phyloP scores from a whole-genome alignment of 2,113 vertebrate genomes.

The Sorex araneus region DNA sequence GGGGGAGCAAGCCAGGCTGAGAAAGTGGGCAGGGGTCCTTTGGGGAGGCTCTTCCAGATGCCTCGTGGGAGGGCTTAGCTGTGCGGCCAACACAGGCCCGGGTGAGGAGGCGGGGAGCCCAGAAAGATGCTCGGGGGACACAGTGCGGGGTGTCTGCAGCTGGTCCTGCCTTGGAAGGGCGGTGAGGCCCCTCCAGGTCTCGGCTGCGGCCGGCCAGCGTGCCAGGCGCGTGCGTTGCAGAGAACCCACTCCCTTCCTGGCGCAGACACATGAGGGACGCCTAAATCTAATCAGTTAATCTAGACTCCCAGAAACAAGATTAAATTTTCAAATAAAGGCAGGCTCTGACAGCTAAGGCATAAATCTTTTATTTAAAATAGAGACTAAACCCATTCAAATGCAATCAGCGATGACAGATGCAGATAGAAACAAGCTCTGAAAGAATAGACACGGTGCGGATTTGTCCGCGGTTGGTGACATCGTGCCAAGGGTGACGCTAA shows the following conservation, averaged over 20 bases:
- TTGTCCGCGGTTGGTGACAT: slow-evolving; percentile 78
- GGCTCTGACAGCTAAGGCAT: slow-evolving; percentile 89
- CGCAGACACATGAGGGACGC: slow-evolving; percentile 79
- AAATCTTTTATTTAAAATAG: slow-evolving; percentile 92
- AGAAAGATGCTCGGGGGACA: slow-evolving; percentile 52
- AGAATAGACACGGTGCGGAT: slow-evolving; percentile 75
- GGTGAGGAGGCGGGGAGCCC: not conserved
- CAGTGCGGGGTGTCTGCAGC: not conserved
- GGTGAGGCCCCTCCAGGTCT: slow-evolving; percentile 12
- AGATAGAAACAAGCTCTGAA: slow-evolving; percentile 86
- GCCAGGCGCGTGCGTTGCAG: slow-evolving; percentile 39
- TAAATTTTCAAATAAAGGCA: slow-evolving; percentile 90
- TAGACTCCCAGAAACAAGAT: slow-evolving; percentile 90
- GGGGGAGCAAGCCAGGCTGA: not conserved
- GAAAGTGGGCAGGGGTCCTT: not conserved
- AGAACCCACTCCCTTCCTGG: slow-evolving; percentile 77
- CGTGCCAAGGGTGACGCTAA: slow-evolving; percentile 87
- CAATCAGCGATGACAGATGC: slow-evolving; percentile 89
- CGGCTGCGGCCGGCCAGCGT: slow-evolving; percentile 48
- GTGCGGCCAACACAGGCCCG: not conserved
- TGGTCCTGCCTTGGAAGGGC: not conserved
- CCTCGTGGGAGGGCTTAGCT: not conserved
- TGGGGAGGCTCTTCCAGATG: not conserved
- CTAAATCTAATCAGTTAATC: slow-evolving; percentile 91
- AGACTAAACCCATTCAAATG: slow-evolving; percentile 87